Evolutionary conservation across 2,888 invertebrate genomes (phyloP).

Genomic region (Ophion obscuratus): DNA sequence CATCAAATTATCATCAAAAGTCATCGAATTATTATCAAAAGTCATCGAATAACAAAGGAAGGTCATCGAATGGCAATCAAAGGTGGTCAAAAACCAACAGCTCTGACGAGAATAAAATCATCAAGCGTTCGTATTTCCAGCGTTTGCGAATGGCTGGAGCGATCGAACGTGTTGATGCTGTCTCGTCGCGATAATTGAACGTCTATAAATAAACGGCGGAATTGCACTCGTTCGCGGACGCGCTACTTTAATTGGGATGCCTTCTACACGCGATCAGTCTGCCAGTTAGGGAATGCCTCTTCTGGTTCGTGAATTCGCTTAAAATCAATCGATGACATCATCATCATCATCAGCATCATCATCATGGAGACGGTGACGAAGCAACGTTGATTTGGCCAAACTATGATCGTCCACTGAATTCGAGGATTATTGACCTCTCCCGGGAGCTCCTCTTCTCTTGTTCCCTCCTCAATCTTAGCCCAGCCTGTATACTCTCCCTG

Average conservation of each 20-base stretch:
- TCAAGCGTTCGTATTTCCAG: conserved; percentile 20
- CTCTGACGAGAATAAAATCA: conserved; percentile 14
- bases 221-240: conserved; percentile 74
- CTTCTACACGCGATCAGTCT: conserved; percentile 73
- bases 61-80: not conserved
- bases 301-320: conserved; percentile 75
- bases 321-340: conserved; percentile 74
- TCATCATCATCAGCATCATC: conserved; percentile 61
- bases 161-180: conserved; percentile 72
- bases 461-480: not conserved
- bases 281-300: conserved; percentile 74
- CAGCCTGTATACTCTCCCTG: not conserved
- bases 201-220: conserved; percentile 79
- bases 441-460: not conserved
- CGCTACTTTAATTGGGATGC: conserved; percentile 79
- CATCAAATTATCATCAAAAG: not conserved
- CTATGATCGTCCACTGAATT: conserved; percentile 35
- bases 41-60: not conserved
- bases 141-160: conserved; percentile 65
- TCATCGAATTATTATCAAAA: not conserved
- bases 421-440: conserved; percentile 34
- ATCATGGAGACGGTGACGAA: conserved; percentile 22
- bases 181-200: conserved; percentile 76
- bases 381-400: conserved; percentile 45
- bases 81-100: not conserved